phyloP scores from a whole-genome alignment of 2,888 invertebrate genomes.

The Sesia bembeciformis region DNA sequence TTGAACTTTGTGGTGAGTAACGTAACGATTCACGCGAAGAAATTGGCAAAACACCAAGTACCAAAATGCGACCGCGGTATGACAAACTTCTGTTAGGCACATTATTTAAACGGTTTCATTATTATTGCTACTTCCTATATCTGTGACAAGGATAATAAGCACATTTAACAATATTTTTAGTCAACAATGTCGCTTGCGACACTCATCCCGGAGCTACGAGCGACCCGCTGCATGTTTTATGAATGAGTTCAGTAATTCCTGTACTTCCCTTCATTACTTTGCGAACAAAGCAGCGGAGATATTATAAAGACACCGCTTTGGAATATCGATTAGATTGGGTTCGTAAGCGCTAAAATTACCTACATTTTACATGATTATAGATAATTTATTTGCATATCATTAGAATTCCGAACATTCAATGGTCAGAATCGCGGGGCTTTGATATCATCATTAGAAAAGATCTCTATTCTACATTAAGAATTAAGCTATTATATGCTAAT shows the following conservation, averaged over 20 bases:
- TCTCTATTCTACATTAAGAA: no score
- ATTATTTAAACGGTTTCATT: not conserved
- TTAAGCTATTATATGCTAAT: no score
- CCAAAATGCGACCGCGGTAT: slow-evolving; percentile 3
- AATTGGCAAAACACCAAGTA: slow-evolving; percentile 56
- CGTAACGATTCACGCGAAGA: slow-evolving; percentile 29
- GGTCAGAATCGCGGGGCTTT: no score
- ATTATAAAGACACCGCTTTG: slow-evolving; percentile 21
- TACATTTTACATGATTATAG: not conserved
- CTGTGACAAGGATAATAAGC: no score
- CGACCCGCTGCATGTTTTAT: slow-evolving; percentile 51
- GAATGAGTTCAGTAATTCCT: slow-evolving; percentile 45
- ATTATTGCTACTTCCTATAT: slow-evolving; percentile 14
- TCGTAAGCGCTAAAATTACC: not conserved
- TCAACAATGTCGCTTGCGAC: slow-evolving; percentile 10
- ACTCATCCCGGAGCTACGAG: slow-evolving; percentile 37
- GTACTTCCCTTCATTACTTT: slow-evolving; percentile 38
- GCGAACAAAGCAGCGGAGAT: slow-evolving; percentile 28
- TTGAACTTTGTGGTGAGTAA: slow-evolving; percentile 54
- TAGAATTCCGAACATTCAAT: no score
- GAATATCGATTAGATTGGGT: slow-evolving; percentile 27
- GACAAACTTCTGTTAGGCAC: not conserved
- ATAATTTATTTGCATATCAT: no score
- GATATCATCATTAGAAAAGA: no score
- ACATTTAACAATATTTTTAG: no score